Base-by-base conservation (phyloP, 2,797 vertebrate species). In the Melanotaenia nigrans region DNA sequence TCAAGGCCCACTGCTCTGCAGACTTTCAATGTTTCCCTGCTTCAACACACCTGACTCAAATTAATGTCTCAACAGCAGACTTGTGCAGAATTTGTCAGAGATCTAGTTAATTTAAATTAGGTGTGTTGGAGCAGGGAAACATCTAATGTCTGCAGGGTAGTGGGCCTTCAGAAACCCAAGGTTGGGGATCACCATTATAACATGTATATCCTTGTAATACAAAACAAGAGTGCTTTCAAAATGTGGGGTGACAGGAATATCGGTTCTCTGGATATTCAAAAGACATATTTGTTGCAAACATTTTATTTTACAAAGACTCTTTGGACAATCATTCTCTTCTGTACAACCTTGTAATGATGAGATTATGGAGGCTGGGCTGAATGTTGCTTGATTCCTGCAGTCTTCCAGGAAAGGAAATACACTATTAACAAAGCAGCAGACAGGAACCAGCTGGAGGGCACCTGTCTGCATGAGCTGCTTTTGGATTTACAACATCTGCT, bases 401-500 rank as follows among this genome's bases (percentile, higher is more conserved):
- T 84, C 83, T 91, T 87, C 85, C 83, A 82, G 42, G 81, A 88
- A 90, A 83, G 87, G 89, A 92, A 92, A 90, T 81, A 89, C 73
- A 63, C 85, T 87, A 92, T 94, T 92, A 93, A 80, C 64, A 81
- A 87, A 73, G 88, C 92, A 92, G 82, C 79, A 92, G 93, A 95
- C 91, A 85, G 90, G 90, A 94, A 93, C 87, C 68, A 86, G 85
- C 91, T 92, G 87, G 92, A 93, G 92, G 93, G 91, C 90, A 94
- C 87, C 90, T 91, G 90, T 90, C 90, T 93, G 73, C 78, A 59
- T 28, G 82, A 88, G 86, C 83, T 79, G 84, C 86, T 79, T 40
- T 74, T 86, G 90, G 79, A 93, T 93, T 94, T 93, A 93, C 91
- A 92, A 88, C 94, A 94, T 91, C 90, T 92, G 92, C 84, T 92